Evolutionary conservation across 2,888 invertebrate genomes (phyloP), one percentile per base, ranked within the genome.

Genomic region (Ectemnius continuus): DNA sequence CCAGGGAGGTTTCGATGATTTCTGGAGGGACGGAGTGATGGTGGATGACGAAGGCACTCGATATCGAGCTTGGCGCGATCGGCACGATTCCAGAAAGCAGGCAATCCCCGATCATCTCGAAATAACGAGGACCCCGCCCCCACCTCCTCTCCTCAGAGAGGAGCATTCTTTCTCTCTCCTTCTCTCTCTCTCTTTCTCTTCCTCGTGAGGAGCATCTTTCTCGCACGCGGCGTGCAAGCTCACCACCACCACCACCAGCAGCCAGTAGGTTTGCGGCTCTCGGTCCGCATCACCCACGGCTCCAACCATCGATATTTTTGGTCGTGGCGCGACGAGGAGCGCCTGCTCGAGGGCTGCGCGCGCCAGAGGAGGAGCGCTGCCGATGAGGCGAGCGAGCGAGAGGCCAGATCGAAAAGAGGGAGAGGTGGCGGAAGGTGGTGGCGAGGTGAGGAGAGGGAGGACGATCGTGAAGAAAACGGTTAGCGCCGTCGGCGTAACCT

Each of bases 401-500:
- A 61, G 59, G 65, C 59, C 61, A 48, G 57, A 36, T 60, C 28
- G 28, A 63, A 57, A 52, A 23, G 60, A 2, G 61, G 47, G 71
- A 66, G 60, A 48, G 60, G 59, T n/a, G 59, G 58, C 11, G 11
- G 59, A 20, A 45, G 66, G 45, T 16, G 16, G 23, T 2, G 23
- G 58, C 48, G 61, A n/a, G 20, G 23, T 62, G 46, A 20, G 67
- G 16, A 23, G 28, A 56, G 68, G 62, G 58, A 57, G 61, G 63
- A 61, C 4, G 36, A 85, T 87, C 86, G 80, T 85, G 87, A 81
- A 84, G 86, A 83, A 85, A 86, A 86, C 85, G 82, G 84, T 88
- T 87, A 87, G 86, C 87, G 88, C 86, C 84, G 87, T 81, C 81
- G 78, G 81, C 87, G 91, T 90, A 90, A 90, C 88, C 87, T 88